Base-by-base conservation (phyloP, 2,797 vertebrate species). In the Oceanodroma leucorhoa region DNA sequence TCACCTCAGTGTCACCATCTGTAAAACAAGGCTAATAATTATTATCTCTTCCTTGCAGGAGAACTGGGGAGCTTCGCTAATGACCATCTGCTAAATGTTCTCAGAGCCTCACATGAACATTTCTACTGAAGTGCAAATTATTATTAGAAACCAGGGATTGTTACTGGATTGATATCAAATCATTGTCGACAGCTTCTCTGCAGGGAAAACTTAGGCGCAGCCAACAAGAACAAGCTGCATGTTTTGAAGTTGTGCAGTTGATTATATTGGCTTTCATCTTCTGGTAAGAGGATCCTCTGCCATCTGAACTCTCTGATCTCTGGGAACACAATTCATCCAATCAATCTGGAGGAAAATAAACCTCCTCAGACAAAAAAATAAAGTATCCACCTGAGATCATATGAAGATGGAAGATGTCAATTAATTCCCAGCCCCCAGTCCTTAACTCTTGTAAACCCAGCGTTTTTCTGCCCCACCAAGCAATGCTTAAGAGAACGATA, bases 221-320 rank as follows among this genome's bases (percentile, higher is more conserved):
- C 96, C 96, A 97, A 96, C 96, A 97, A 95, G 96, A 96, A 97
- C 96, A 96, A 94, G 95, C 94, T 95, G 95, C 94, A 89, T 96
- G 94, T 96, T 97, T 97, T 96, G 96, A 97, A 97, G 96, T 95
- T 95, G 94, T 96, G 96, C 96, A 97, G 95, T 96, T 97, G 96
- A 96, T 96, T 97, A 97, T 95, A 69, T 97, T 96, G 96, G 96
- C 96, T 97, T 97, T 97, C 96, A 96, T 96, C 96, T 97, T 96
- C 90, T 94, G 81, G 96, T 97, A 96, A 97, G 91, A 96, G 94
- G 91, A 96, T 96, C 95, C 94, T 94, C 94, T 95, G 95, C 95
- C 96, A 96, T 96, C 93, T 96, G 95, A 97, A 97, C 94, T 95
- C 95, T 94, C 93, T 97, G 96, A 95, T 97, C 96, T 96, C 96